Conservation (phyloP, 2,113 vertebrate genomes). For the Cebidichthys violaceus region DNA sequence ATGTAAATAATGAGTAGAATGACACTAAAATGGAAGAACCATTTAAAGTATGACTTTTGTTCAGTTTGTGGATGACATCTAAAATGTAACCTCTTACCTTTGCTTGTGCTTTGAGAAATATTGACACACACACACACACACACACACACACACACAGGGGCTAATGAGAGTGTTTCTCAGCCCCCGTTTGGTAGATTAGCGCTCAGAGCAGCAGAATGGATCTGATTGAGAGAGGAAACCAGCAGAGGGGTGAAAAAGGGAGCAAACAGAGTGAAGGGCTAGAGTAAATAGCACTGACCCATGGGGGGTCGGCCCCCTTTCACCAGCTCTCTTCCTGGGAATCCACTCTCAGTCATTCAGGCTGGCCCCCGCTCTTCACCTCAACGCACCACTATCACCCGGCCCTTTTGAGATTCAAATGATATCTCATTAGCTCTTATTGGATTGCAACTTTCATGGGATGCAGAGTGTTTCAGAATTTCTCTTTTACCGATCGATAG, state of each 20-base stretch:
- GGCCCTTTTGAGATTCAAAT: slow-evolving; percentile 81
- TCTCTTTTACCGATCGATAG: slow-evolving; percentile 36
- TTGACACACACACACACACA: slow-evolving; percentile 35
- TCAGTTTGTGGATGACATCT: not conserved
- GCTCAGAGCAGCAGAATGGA: slow-evolving; percentile 68
- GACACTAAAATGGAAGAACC: not conserved
- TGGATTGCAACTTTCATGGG: slow-evolving; percentile 72
- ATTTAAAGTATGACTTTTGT: not conserved
- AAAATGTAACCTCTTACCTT: slow-evolving; percentile 12
- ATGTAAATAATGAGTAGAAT: not conserved
- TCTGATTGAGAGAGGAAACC: slow-evolving; percentile 75
- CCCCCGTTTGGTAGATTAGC: slow-evolving; percentile 68
- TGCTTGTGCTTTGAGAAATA: slow-evolving; percentile 1
- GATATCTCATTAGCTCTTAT: slow-evolving; percentile 81
- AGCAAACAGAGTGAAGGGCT: slow-evolving; percentile 41
- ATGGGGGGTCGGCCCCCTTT: slow-evolving; percentile 71
- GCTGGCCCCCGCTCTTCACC: slow-evolving; percentile 37
- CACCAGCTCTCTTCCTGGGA: slow-evolving; percentile 70
- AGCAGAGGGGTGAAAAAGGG: slow-evolving; percentile 56
- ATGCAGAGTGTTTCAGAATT: slow-evolving; percentile 61
- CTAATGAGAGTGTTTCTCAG: slow-evolving; percentile 81
- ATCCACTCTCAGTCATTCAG: slow-evolving; percentile 61
- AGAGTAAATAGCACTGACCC: slow-evolving; percentile 64
- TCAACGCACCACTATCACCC: slow-evolving; percentile 59
- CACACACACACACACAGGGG: slow-evolving; percentile 23